These are phyloP conservation scores for Chrysotoxum bicinctum DNA, from an alignment of 2,888 invertebrate genomes.

Conservation along the genomic window DNA sequence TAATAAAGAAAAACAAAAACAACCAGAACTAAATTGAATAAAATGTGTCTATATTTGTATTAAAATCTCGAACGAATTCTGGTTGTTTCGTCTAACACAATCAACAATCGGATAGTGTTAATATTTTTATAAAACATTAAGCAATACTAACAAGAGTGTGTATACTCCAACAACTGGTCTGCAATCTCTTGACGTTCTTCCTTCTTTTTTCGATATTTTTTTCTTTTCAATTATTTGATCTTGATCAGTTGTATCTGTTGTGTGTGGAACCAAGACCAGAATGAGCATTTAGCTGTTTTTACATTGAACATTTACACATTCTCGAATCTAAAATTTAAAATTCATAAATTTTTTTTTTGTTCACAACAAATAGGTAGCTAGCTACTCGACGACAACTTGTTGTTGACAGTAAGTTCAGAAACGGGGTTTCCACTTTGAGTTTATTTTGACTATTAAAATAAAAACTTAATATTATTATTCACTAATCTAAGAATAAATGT, in stretches of 20 bases:
- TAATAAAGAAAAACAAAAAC: slow-evolving; percentile 6
- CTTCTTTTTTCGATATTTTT: not conserved
- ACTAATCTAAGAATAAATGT: no score
- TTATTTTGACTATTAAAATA: not conserved
- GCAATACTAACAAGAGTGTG: slow-evolving; percentile 35
- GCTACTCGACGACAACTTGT: slow-evolving; percentile 41
- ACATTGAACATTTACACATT: slow-evolving; percentile 1
- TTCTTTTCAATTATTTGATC: not conserved
- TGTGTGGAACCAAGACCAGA: not conserved
- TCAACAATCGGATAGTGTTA: slow-evolving; percentile 50
- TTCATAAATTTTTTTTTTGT: slow-evolving; percentile 8
- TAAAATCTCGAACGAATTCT: slow-evolving; percentile 56
- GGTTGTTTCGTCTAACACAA: slow-evolving; percentile 57
- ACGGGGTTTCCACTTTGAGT: slow-evolving; percentile 48
- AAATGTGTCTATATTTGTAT: not conserved
- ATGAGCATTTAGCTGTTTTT: slow-evolving; percentile 7
- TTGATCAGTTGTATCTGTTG: slow-evolving; percentile 13
- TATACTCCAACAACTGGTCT: slow-evolving; percentile 41
- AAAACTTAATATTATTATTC: no score
- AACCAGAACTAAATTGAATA: slow-evolving; percentile 1
- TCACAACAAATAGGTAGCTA: not conserved
- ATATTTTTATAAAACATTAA: slow-evolving; percentile 50
- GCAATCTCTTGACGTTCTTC: slow-evolving; percentile 44
- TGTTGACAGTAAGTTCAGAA: slow-evolving; percentile 30
- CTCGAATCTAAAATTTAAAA: slow-evolving; percentile 10